Evolutionary conservation across 2,797 vertebrate genomes (phyloP).

Genomic region (Poeciliopsis gracilis): DNA sequence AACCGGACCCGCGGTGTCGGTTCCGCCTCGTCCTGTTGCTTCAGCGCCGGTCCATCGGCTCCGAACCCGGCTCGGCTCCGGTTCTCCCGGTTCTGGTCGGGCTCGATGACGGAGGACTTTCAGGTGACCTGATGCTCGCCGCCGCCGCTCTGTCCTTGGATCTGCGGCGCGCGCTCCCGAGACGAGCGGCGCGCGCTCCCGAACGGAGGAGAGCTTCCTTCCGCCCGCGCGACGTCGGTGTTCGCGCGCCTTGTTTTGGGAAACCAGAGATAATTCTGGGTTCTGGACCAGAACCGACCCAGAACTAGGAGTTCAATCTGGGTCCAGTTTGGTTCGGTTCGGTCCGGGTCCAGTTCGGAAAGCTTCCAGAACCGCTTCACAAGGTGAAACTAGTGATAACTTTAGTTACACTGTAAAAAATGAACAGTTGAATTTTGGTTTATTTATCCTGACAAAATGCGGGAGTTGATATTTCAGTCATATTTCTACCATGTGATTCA

Average conservation of each 20-base stretch:
- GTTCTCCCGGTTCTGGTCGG: background rate
- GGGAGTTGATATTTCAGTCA: too few species aligned
- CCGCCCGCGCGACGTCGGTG: conserved; percentile 5
- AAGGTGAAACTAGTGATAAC: too few species aligned
- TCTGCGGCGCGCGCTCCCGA: conserved; percentile 40
- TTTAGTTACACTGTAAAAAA: too few species aligned
- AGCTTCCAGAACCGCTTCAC: too few species aligned
- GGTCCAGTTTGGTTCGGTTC: too few species aligned
- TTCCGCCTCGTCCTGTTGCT: conserved; percentile 49
- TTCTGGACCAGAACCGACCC: background rate
- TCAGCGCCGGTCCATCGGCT: background rate
- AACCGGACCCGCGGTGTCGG: background rate
- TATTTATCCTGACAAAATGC: too few species aligned
- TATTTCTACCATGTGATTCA: too few species aligned
- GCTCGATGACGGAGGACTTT: conserved; percentile 38
- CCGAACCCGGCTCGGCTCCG: background rate
- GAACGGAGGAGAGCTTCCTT: conserved; percentile 4
- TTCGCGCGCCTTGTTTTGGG: conserved; percentile 6
- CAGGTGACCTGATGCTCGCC: conserved; percentile 68
- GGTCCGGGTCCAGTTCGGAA: too few species aligned
- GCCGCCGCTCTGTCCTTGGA: conserved; percentile 67
- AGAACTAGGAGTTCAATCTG: background rate
- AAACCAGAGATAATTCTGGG: background rate
- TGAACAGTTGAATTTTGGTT: too few species aligned
- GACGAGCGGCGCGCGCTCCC: conserved; percentile 21